Evolutionary conservation across 1,140 invertebrate genomes (phyloP).

Genomic region (Hyphantria cunea): DNA sequence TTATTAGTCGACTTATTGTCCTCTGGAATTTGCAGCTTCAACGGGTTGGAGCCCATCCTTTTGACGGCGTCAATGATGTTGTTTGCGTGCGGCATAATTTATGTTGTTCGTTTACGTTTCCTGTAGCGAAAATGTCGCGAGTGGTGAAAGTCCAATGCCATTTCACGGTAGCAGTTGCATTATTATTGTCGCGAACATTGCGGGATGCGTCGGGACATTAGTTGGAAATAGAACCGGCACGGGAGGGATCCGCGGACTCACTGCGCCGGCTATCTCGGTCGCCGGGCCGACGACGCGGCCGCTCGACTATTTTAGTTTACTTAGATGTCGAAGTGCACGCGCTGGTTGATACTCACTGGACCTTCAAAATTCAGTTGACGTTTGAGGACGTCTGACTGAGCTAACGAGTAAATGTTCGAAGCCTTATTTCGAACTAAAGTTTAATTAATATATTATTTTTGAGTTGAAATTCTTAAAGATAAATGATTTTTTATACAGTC

Average conservation of each 20-base stretch:
- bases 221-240: conserved; percentile 77
- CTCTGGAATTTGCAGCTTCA: conserved; percentile 63
- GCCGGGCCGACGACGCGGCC: conserved; percentile 59
- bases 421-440: conserved; percentile 6
- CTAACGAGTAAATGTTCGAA: conserved; percentile 35
- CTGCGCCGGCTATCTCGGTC: conserved; percentile 74
- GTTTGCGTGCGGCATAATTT: conserved; percentile 58
- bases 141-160: conserved; percentile 72
- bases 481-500: conserved; percentile 9
- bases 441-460: conserved; percentile 1
- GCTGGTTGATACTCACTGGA: conserved; percentile 52
- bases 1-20: conserved; percentile 34
- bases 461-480: conserved; percentile 5
- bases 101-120: conserved; percentile 61
- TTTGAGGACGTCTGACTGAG: conserved; percentile 21
- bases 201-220: conserved; percentile 68
- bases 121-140: conserved; percentile 67
- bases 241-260: conserved; percentile 67
- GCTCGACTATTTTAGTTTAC: conserved; percentile 77
- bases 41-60: conserved; percentile 42
- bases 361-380: conserved; percentile 55
- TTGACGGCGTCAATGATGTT: conserved; percentile 33
- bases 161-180: conserved; percentile 61
- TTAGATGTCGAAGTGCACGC: conserved; percentile 76
- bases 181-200: conserved; percentile 65